These are phyloP conservation scores for Petroica traversi DNA, from an alignment of 2,113 vertebrate species.

Conservation along the genomic window DNA sequence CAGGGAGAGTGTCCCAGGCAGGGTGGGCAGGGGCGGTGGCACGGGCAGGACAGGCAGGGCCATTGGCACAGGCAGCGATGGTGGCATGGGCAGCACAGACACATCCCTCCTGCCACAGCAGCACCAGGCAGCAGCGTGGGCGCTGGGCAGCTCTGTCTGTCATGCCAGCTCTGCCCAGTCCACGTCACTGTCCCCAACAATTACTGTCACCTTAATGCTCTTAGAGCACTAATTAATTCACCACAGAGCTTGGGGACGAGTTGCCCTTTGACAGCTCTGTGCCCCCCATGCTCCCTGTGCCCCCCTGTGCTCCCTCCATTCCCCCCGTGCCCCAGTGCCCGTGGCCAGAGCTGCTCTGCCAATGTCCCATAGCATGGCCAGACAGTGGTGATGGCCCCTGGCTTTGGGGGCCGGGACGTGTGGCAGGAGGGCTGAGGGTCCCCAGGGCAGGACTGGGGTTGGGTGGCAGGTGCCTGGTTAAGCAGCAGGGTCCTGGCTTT, in stretches of 20 bases:
- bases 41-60: not conserved
- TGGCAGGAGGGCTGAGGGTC: not conserved
- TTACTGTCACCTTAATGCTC: not conserved
- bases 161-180: not conserved
- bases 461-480: not conserved
- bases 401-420: not conserved
- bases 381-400: no score
- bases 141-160: not conserved
- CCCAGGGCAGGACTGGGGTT: not conserved
- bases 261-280: not conserved
- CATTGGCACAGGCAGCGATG: not conserved
- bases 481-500: not conserved
- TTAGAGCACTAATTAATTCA: not conserved
- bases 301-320: fast-evolving
- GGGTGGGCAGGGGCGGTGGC: not conserved
- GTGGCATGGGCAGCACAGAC: not conserved
- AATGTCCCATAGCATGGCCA: not conserved
- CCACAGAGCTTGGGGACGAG: not conserved
- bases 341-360: not conserved
- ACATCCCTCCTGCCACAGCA: not conserved
- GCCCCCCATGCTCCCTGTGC: not conserved
- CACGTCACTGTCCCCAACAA: not conserved
- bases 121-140: not conserved
- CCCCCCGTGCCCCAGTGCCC: not conserved
- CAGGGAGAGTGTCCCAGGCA: not conserved